phyloP scores from a whole-genome alignment of 2,113 vertebrate species.

The Pyrgilauda ruficollis region DNA sequence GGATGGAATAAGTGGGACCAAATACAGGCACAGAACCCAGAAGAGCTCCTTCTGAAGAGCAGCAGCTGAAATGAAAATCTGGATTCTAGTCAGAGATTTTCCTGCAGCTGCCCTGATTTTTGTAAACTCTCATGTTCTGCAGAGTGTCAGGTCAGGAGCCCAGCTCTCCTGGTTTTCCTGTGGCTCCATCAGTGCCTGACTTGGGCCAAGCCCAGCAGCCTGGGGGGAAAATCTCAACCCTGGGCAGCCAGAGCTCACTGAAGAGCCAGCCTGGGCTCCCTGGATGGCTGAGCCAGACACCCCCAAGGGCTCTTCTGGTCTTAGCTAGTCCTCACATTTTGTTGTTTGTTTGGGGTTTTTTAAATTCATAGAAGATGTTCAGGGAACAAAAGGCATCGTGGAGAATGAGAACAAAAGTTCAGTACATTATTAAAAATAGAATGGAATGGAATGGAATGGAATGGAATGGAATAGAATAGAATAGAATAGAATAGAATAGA shows the following conservation, averaged over 20 bases:
- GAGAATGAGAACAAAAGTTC: background rate
- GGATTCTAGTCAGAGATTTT: background rate
- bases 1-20: background rate
- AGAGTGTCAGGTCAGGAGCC: background rate
- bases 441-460: background rate
- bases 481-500: background rate
- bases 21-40: background rate
- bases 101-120: background rate
- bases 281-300: background rate
- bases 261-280: background rate
- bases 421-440: too few relatives aligned
- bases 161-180: background rate
- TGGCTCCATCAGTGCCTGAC: background rate
- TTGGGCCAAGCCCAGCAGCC: background rate
- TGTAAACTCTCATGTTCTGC: background rate
- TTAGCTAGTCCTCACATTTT: background rate
- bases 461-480: background rate
- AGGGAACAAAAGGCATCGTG: background rate
- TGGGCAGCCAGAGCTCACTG: background rate
- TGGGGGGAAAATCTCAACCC: background rate
- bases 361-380: background rate
- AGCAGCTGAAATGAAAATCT: background rate
- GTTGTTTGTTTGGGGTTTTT: rapidly evolving
- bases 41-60: background rate
- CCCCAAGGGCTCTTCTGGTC: background rate